These are phyloP conservation scores for Muraenolepis orangiensis DNA, from an alignment of 2,797 vertebrate genomes.

Conservation along the genomic window DNA sequence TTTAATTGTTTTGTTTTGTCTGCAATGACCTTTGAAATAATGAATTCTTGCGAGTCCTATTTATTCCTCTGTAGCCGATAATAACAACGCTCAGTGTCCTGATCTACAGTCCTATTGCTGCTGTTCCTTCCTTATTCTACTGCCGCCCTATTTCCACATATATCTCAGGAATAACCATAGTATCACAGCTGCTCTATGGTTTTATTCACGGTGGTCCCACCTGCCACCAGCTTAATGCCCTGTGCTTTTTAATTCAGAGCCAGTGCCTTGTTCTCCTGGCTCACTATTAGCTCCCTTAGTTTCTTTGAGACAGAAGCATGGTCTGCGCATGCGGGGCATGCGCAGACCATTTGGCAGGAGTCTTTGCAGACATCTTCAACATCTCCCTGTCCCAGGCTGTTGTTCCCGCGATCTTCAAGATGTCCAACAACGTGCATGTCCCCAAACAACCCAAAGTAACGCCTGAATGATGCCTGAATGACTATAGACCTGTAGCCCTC, in stretches of 20 bases:
- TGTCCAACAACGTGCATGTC: no score
- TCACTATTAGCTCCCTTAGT: not conserved
- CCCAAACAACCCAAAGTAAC: no score
- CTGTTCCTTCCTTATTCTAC: not conserved
- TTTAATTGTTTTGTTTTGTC: no score
- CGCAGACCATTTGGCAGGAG: no score
- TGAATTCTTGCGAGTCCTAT: not conserved
- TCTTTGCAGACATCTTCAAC: no score
- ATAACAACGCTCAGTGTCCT: not conserved
- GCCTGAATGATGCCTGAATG: no score
- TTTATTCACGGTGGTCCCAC: not conserved
- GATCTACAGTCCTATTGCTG: not conserved
- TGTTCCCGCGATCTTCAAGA: no score
- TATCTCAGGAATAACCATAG: not conserved
- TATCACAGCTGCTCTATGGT: not conserved
- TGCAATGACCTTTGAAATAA: not conserved
- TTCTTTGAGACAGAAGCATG: not conserved
- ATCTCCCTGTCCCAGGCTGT: no score
- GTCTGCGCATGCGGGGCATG: no score
- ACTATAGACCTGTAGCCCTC: no score
- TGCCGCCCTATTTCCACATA: not conserved
- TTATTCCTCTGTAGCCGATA: not conserved
- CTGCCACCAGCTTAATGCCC: not conserved
- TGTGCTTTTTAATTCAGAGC: not conserved
- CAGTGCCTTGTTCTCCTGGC: not conserved